These are phyloP conservation scores for Uropsilus gracilis DNA, from an alignment of 2,113 vertebrate genomes.

Conservation along the genomic window DNA sequence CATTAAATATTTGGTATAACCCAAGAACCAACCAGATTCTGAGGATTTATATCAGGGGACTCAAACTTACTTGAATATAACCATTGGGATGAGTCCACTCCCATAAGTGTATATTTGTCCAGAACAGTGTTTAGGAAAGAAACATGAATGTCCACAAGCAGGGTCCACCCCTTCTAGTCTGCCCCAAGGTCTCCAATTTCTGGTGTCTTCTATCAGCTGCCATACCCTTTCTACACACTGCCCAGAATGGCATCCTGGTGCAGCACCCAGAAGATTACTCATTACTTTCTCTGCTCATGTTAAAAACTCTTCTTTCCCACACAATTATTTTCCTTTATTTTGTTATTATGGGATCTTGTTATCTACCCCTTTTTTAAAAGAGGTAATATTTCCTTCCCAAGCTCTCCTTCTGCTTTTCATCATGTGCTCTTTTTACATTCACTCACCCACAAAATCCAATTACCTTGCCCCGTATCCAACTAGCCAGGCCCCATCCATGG, in stretches of 20 bases:
- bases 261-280: neutral
- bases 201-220: neutral
- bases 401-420: neutral
- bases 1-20: neutral
- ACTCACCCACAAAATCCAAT: neutral
- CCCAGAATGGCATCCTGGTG: fast-evolving
- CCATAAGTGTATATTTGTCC: neutral
- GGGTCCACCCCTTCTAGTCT: neutral
- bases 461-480: no score
- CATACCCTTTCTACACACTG: no score
- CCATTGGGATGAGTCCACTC: neutral
- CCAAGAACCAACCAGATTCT: neutral
- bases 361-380: neutral
- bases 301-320: neutral
- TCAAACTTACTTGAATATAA: neutral
- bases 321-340: neutral
- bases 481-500: neutral
- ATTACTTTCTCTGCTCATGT: neutral
- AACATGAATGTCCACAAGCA: neutral
- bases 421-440: neutral
- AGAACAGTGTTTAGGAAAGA: neutral
- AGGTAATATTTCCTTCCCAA: neutral
- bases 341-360: neutral
- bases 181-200: fast-evolving
- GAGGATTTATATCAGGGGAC: neutral